Conservation (phyloP, 2,888 invertebrate genomes). For the Alitta virens region DNA sequence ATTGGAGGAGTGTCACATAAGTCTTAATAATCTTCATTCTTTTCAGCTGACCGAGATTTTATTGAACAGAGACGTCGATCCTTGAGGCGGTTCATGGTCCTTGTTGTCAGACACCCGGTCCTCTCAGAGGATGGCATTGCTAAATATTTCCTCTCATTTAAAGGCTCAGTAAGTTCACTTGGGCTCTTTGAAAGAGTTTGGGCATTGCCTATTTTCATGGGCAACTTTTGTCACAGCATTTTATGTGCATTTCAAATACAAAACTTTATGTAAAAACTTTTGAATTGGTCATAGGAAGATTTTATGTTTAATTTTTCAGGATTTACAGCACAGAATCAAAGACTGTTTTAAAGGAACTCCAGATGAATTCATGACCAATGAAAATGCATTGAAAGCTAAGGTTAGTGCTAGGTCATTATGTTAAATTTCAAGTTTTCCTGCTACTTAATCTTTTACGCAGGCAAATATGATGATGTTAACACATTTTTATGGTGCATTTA, state of each 20-base stretch:
- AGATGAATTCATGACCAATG: constrained; percentile 58
- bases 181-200: background rate
- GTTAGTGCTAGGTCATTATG: constrained; percentile 33
- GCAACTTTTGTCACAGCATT: too few relatives aligned
- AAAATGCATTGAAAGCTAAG: constrained; percentile 54
- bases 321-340: constrained; percentile 55
- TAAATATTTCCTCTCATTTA: constrained; percentile 56
- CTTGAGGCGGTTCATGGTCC: constrained; percentile 52
- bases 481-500: too few relatives aligned
- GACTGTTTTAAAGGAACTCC: constrained; percentile 55
- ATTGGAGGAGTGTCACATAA: too few relatives aligned
- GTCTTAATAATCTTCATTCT: too few relatives aligned
- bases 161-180: constrained; percentile 51
- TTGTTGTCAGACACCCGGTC: constrained; percentile 55
- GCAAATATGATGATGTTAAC: too few relatives aligned
- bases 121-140: constrained; percentile 54
- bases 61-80: constrained; percentile 55
- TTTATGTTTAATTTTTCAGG: too few relatives aligned
- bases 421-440: too few relatives aligned
- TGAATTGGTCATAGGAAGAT: too few relatives aligned
- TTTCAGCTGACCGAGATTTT: constrained; percentile 55
- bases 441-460: too few relatives aligned
- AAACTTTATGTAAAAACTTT: too few relatives aligned
- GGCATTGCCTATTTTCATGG: too few relatives aligned
- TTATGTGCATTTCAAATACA: too few relatives aligned